Base-by-base conservation (phyloP, 2,113 vertebrate genomes). In the Peromyscus polionotus region DNA sequence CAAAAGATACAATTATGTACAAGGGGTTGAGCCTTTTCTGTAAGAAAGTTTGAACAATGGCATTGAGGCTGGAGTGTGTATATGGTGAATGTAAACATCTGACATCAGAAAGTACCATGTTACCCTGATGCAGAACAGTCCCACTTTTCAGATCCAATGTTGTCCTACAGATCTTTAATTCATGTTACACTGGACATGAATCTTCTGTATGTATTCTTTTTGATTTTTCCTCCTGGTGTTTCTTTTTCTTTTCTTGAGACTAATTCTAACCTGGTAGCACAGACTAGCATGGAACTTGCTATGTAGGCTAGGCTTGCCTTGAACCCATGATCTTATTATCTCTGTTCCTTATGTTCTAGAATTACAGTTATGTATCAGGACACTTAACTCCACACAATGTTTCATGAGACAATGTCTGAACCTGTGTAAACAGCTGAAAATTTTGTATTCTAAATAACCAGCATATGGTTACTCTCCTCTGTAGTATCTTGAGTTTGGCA, bases 121-220 rank as follows among this genome's bases (percentile, higher is more conserved):
- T 70, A 33, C 28, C 39, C 19, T 72, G 8, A 28, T 72, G 10
- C 33, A 63, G 13, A 63, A 13, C 61, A 88, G 88, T 39, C 12
- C 20, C 36, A 26, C 19, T 61, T 70, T 17, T 26, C 3, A 36
- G 6, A 4, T 2, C 7, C 39, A n/a, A 76, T 24, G 67, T 48
- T 36, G 31, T 84, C 13, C 75, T 24, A 76, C 1, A 42, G 17
- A 11, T 19, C 33, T 31, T 86, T 48, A 86, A 4, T 33, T 36
- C 19, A 70, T 31, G 14, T 7, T 28, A 59, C 19, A 3, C 7
- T 36, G 42, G 28, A 26, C 31, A 51, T 0, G 0, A 1, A 10
- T 33, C 33, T 33, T 42, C 42, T 61, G 39, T 81, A 59, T 16
- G 75, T 68, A 7, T 8, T 70, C 31, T 70, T 24, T n/a, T 45